Evolutionary conservation across 2,888 invertebrate genomes (phyloP), one percentile per base, ranked within the genome.

Genomic region (Bimastos eiseni): DNA sequence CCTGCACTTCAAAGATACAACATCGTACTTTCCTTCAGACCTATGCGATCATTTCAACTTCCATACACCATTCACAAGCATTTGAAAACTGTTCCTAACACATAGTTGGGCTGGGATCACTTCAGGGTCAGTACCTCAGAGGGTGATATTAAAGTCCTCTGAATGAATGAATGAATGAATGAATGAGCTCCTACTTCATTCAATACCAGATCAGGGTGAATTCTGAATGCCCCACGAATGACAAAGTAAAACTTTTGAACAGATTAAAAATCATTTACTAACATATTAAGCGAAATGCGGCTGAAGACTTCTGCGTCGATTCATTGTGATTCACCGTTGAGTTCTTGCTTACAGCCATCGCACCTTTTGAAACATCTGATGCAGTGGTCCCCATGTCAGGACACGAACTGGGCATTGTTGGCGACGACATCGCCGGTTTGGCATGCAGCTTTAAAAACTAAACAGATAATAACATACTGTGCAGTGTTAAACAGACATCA

Each of bases 361-460:
- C 86, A 86, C 86, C 36, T 34, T 11, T 86, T 24, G 37, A 34
- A 36, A 36, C 34, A 0, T 33, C 21, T 34, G 84, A 84, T 13
- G 33, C 21, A 13, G 19, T 97, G 37, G 99, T 99, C 93, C 99
- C 98, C 49, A 49, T 6, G 24, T 49, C 49, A 49, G 70, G n/a
- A 70, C 70, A n/a, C 8, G 70, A 70, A 30, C 55, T 30, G 55
- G 30, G 55, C 55, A 55, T 55, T 55, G 55, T 55, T 24, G 55
- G 55, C 6, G 70, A 70, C 13, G 99, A 98, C 95, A 99, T 99
- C 92, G 99, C 99, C 83, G 99, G 96, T 96, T 98, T 98, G 90
- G 98, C 98, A 95, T 99, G 99, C 93, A 99, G 96, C 95, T 98
- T 98, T 89, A 99, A 97, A 21, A 96, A 96, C 96, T 96, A 37